Base-by-base conservation (phyloP, 2,797 vertebrate genomes). In the Pseudochirops cupreus region DNA sequence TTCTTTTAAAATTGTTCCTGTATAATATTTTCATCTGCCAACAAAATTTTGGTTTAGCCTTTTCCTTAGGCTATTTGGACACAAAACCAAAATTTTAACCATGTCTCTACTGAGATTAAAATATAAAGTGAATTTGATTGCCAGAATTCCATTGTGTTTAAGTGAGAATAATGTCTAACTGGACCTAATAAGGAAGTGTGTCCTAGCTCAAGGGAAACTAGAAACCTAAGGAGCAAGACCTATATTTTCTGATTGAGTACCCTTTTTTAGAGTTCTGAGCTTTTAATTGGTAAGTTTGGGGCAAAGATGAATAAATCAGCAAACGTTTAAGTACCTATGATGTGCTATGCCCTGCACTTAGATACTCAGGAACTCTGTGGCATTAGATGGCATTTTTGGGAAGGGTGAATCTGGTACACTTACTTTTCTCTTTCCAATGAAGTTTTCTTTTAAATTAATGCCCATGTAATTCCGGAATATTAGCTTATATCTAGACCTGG, bases 71-170 rank as follows among this genome's bases (percentile, higher is more conserved):
- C 10, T 52, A 91, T 50, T 46, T 57, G 9, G 91, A n/a, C 91
- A 53, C 94, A 87, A 6, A 92, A 56, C 59, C 56, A 46, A 95
- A 87, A 55, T 94, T 91, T 96, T 95, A 94, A 91, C 92, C 33
- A 56, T 39, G 12, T 29, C 9, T 2, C 67, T 93, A 53, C 29
- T 39, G 5, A 93, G 89, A 91, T 52, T 93, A 52, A 96, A 90
- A 92, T 93, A 58, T 55, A 31, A 54, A 94, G 33, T 93, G n/a
- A n/a, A 67, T 16, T 89, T 62, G 58, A 62, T 50, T 93, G 93
- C 94, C 95, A 90, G 94, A 5, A 92, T 93, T 24, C 16, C 24
- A 94, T 91, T 97, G 53, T 56, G 90, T 95, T 97, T 92, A 95
- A 93, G 91, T 91, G 94, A 93, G 46, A 95, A 90, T 58, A 90